These are phyloP conservation scores for Stegophylla sp. DNA, from an alignment of 2,888 invertebrate genomes.

Conservation along the genomic window DNA sequence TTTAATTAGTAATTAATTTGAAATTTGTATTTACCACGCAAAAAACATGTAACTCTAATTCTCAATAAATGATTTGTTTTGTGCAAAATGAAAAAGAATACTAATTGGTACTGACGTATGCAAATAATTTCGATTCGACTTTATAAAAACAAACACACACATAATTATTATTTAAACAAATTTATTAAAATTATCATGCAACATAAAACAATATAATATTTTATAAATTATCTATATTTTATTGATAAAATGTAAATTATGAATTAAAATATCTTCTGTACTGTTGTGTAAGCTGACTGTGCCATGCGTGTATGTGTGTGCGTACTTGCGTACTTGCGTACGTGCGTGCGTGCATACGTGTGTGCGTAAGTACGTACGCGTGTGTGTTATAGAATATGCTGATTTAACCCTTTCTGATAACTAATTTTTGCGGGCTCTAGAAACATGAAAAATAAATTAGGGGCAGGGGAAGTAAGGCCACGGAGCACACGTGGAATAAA, in stretches of 20 bases:
- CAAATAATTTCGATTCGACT: background rate
- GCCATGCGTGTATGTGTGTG: too few relatives aligned
- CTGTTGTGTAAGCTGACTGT: too few relatives aligned
- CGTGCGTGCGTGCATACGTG: too few relatives aligned
- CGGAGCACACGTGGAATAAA: too few relatives aligned
- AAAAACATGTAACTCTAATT: background rate
- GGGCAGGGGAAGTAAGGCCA: too few relatives aligned
- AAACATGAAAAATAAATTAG: too few relatives aligned
- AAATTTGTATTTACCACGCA: background rate
- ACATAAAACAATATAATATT: background rate
- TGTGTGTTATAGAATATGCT: too few relatives aligned
- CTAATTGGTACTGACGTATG: background rate
- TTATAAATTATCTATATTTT: too few relatives aligned
- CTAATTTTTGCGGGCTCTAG: too few relatives aligned
- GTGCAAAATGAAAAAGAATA: slow-evolving; percentile 1
- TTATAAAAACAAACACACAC: background rate
- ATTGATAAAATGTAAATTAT: slow-evolving; percentile 9
- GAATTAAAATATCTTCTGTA: background rate
- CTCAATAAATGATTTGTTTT: background rate
- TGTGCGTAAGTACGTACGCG: too few relatives aligned
- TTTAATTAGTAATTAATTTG: background rate
- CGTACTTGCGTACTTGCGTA: too few relatives aligned
- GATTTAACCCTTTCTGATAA: too few relatives aligned
- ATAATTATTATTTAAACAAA: background rate
- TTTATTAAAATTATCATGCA: background rate